Evolutionary conservation across 2,113 vertebrate species (phyloP), one percentile per base, ranked within the genome.

Genomic region (Odobenus rosmarus): DNA sequence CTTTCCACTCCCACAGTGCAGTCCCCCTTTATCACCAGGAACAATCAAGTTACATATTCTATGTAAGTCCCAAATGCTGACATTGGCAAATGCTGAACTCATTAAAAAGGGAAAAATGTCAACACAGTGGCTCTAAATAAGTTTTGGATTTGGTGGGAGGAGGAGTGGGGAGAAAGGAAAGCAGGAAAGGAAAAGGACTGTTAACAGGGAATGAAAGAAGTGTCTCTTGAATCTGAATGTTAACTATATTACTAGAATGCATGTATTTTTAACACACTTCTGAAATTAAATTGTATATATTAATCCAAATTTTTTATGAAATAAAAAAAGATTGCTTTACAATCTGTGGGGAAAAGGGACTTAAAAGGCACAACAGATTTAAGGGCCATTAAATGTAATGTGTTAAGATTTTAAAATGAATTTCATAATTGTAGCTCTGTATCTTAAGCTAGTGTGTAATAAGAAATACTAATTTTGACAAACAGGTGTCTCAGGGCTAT

Each of bases 1-100:
- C 55, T 80, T 49, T 49, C 28, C 15, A 79, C 67, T 83, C 33
- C 33, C 31, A 96, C 23, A 67, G 4, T 11, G 46, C 31, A 46
- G 18, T 5, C 18, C 13, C 51, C 14, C 4, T 88, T 96, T 77
- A 91, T 86, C 84, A 67, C 7, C 42, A 67, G 39, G 69, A 91
- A 95, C 93, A 89, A 92, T 81, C 87, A 83, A 94, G 64, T 76
- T 51, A 39, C 89, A 87, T 74, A 94, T 91, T 87, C 83, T 59
- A 69, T 83, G 46, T 42, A 92, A 96, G 74, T 18, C 31, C 24
- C 72, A 83, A 82, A 84, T 74, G 64, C 71, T 71, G 53, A 74
- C n/a, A 89, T 15, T 82, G 46, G 71, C 67, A 62, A 81, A 94
- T 84, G 55, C 7, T 80, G 76, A 96, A 71, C 71, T 69, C 24